These are phyloP conservation scores for Norana najaformis DNA, from an alignment of 2,888 invertebrate species.

Conservation along the genomic window DNA sequence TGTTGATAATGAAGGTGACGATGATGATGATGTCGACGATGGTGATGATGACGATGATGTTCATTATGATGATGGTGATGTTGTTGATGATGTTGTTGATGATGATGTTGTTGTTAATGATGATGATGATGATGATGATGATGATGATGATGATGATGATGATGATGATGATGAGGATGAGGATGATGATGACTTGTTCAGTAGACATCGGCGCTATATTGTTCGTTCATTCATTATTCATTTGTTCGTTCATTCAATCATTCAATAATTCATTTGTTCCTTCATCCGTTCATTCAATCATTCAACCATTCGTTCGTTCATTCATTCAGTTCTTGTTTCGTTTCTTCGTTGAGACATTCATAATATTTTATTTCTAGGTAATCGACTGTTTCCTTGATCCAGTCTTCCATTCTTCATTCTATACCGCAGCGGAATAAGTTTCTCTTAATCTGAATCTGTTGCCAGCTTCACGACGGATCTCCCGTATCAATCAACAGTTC, in stretches of 20 bases:
- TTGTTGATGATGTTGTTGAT: neutral
- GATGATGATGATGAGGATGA: conserved; percentile 30
- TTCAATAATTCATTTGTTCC: too few relatives aligned
- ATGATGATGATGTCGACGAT: conserved; percentile 20
- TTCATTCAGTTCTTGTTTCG: neutral
- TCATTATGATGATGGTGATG: neutral
- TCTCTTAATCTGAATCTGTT: neutral
- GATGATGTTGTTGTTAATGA: conserved; percentile 26
- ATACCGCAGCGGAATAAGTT: too few relatives aligned
- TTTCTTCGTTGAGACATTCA: neutral
- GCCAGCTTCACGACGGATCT: too few relatives aligned
- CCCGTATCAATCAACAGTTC: neutral
- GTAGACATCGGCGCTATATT: too few relatives aligned
- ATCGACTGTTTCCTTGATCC: neutral
- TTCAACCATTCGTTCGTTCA: too few relatives aligned
- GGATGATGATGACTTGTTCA: too few relatives aligned
- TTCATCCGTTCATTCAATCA: too few relatives aligned
- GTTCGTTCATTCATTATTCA: too few relatives aligned
- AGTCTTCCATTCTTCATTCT: neutral
- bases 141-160: conserved; percentile 34
- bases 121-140: conserved; percentile 35
- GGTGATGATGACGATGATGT: conserved; percentile 27
- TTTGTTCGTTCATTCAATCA: too few relatives aligned
- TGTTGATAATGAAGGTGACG: conserved; percentile 27
- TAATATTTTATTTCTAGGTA: neutral